These are phyloP conservation scores for Pelusios castaneus DNA, from an alignment of 2,113 vertebrate species.

Conservation along the genomic window DNA sequence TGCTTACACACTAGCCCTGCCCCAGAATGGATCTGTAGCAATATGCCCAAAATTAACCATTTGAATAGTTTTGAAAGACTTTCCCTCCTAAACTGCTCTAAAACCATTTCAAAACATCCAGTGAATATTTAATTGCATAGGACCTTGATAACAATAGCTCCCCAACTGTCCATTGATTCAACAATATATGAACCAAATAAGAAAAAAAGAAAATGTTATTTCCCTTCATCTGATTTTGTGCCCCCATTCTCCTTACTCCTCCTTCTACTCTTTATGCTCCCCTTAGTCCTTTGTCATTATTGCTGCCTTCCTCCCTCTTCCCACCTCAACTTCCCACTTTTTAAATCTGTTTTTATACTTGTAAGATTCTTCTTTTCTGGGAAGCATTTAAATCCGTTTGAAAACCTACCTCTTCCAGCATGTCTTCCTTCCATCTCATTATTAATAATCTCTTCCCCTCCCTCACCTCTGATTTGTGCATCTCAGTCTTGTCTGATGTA, in stretches of 20 bases:
- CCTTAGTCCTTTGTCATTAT: constrained; percentile 33
- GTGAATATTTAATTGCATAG: background rate
- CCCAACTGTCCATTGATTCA: constrained; percentile 35
- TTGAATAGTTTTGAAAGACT: background rate
- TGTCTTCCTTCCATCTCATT: constrained; percentile 36
- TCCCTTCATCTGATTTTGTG: constrained; percentile 47
- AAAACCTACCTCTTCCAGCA: background rate
- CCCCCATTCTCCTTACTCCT: constrained; percentile 22
- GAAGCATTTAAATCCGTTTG: constrained; percentile 20
- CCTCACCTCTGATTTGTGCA: background rate
- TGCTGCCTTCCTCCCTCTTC: background rate
- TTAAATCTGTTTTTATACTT: constrained; percentile 7
- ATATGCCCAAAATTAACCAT: accelerated
- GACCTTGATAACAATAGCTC: background rate
- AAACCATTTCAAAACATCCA: background rate
- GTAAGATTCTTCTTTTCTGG: constrained; percentile 1
- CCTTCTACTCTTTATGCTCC: background rate
- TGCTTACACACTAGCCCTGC: background rate
- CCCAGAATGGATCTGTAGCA: accelerated
- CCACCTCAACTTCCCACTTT: background rate
- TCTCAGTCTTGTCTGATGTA: constrained; percentile 41
- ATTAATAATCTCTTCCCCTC: constrained; percentile 29
- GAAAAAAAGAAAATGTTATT: constrained; percentile 52
- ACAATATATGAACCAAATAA: constrained; percentile 25
- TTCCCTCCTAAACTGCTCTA: background rate